These are phyloP conservation scores for Muschampia plurimacula DNA, from an alignment of 2,888 invertebrate species.

Conservation along the genomic window DNA sequence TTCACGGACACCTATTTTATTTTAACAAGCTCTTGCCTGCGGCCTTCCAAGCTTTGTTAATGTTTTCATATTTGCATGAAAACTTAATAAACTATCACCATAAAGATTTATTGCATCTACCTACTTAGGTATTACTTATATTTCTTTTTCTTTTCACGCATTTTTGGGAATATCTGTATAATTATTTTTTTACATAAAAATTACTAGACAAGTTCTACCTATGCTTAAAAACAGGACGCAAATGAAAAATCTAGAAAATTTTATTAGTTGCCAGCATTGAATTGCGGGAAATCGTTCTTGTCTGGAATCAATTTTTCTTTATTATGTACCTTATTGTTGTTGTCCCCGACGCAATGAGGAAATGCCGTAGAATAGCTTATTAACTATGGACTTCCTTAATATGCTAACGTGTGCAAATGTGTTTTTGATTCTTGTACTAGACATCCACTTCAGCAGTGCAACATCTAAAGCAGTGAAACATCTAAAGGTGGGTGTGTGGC, in stretches of 20 bases:
- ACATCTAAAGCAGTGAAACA: too few relatives aligned
- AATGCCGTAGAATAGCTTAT: constrained; percentile 23
- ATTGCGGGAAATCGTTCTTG: constrained; percentile 19
- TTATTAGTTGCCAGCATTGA: constrained; percentile 1
- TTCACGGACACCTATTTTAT: constrained; percentile 26
- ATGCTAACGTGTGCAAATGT: constrained; percentile 14
- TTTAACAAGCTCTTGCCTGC: constrained; percentile 14
- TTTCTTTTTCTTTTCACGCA: too few relatives aligned
- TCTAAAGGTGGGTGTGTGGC: too few relatives aligned
- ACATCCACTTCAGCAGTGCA: too few relatives aligned
- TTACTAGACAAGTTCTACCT: too few relatives aligned
- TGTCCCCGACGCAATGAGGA: constrained; percentile 29
- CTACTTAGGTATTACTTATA: too few relatives aligned
- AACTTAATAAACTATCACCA: not conserved
- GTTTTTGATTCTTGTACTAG: not conserved
- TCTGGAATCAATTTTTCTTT: constrained; percentile 32
- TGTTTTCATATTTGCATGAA: not conserved
- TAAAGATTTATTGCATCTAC: too few relatives aligned
- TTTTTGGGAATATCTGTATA: too few relatives aligned
- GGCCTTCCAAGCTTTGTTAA: not conserved
- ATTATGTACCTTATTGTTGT: constrained; percentile 34
- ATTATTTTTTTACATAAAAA: too few relatives aligned
- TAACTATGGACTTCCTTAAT: constrained; percentile 10
- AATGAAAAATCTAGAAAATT: not conserved
- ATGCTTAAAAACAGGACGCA: too few relatives aligned